Conservation (phyloP, 2,888 invertebrate genomes). For the Synanthedon vespiformis region DNA sequence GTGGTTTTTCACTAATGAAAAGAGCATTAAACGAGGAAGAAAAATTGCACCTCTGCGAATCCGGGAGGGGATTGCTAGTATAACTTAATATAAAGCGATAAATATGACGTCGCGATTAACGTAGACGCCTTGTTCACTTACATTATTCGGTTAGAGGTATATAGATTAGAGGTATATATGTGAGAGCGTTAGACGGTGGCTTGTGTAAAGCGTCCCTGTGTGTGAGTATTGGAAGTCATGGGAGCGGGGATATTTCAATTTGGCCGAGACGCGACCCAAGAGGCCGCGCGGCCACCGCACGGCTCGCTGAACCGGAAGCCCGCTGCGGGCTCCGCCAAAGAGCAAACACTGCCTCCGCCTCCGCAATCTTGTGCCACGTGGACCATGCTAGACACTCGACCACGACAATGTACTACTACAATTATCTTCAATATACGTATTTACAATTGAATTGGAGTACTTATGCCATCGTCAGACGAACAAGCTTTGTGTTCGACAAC, state of each 20-base stretch:
- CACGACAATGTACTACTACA: constrained; percentile 56
- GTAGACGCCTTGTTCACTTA: no score
- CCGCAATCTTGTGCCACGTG: constrained; percentile 67
- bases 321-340: constrained; percentile 63
- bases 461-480: not conserved
- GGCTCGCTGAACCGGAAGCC: constrained; percentile 67
- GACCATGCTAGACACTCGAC: constrained; percentile 61
- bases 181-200: not conserved
- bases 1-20: no score
- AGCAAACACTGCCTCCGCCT: constrained; percentile 68
- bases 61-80: no score
- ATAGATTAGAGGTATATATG: not conserved
- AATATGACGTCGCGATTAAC: no score
- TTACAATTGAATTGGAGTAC: constrained; percentile 4
- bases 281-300: constrained; percentile 55
- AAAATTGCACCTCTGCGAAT: no score
- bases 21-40: no score
- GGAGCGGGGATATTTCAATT: constrained; percentile 64
- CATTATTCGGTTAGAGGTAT: no score
- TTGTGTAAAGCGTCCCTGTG: not conserved
- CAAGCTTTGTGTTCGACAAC: no score
- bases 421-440: constrained; percentile 36
- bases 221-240: constrained; percentile 25
- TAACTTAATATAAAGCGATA: no score
- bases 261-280: constrained; percentile 64